Evolutionary conservation across 1,140 invertebrate species (phyloP), one percentile per base, ranked within the genome.

Genomic region (Maniola jurtina): DNA sequence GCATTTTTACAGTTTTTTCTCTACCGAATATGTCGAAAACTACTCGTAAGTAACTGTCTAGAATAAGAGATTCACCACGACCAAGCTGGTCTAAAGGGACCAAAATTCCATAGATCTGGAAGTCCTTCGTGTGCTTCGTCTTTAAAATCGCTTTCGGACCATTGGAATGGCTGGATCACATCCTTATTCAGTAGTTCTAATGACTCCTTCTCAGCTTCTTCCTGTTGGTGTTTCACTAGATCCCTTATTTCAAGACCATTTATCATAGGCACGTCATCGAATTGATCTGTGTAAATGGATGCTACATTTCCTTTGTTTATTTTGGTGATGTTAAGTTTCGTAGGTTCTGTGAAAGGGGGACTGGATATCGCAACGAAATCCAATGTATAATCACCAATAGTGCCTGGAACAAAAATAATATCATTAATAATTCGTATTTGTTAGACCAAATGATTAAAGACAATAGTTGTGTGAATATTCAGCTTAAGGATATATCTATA

Each of bases 91-190:
- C 71, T 71, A 54, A 88, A 87, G 0, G 77, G 77, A 45, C 77
- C 77, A 70, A 92, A 92, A 33, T 78, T 81, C 91, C 91, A 92
- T 55, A 77, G 66, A 60, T 92, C 89, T 0, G 91, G 89, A 6
- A 91, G 75, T 7, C 83, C 83, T 60, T 72, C 71, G 45, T 90
- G 91, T 9, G 83, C 61, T 33, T 70, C 68, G 15, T 84, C 77
- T 8, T 77, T 65, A 63, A 85, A 92, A 40, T 79, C 76, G 47
- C 87, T 91, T 50, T 87, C 80, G 15, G 89, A 88, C 91, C 91
- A 92, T 66, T 86, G 76, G 66, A 92, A 92, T 0, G 91, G 89
- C 80, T 84, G 82, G 6, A 90, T 61, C 14, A 75, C 71, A 47
- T 84, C 73, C 71, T 75, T 90, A 42, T 86, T 88, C 2, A 88